phyloP scores from a whole-genome alignment of 2,888 invertebrate species.

The Masnerella sp. region DNA sequence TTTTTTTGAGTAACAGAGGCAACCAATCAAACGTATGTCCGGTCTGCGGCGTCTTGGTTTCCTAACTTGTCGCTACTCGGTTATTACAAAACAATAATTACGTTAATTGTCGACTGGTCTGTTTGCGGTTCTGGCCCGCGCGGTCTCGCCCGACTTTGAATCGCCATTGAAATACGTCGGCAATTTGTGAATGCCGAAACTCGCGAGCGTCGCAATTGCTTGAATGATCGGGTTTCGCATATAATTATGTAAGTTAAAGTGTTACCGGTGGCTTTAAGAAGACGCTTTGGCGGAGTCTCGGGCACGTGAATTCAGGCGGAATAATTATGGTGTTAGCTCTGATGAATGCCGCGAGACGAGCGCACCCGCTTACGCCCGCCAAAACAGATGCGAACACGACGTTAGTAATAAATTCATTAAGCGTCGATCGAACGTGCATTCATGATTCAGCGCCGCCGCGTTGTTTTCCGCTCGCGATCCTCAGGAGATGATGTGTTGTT shows the following conservation, averaged over 20 bases:
- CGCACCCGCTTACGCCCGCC: constrained; percentile 37
- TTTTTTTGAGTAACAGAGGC: too few relatives aligned
- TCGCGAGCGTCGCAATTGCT: constrained; percentile 46
- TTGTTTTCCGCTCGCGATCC: constrained; percentile 10
- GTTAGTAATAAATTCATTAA: constrained; percentile 55
- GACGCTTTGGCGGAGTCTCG: constrained; percentile 34
- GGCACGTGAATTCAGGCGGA: constrained; percentile 42
- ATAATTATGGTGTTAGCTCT: constrained; percentile 48
- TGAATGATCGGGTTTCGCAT: constrained; percentile 54
- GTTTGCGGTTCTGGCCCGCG: too few relatives aligned
- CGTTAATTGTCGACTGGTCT: constrained; percentile 63
- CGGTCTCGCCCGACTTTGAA: too few relatives aligned
- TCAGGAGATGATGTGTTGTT: neutral
- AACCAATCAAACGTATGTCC: neutral
- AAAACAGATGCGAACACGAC: constrained; percentile 48
- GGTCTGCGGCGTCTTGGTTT: too few relatives aligned
- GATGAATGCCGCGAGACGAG: constrained; percentile 45
- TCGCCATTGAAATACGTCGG: constrained; percentile 19
- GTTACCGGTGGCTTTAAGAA: constrained; percentile 52
- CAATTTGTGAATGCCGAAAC: constrained; percentile 58
- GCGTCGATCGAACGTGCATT: constrained; percentile 35
- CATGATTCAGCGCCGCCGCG: constrained; percentile 26
- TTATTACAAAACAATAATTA: constrained; percentile 66
- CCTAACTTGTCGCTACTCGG: too few relatives aligned
- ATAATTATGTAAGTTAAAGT: constrained; percentile 58